Evolutionary conservation across 2,888 invertebrate genomes (phyloP).

Genomic region (Acanthosepion esculentum): DNA sequence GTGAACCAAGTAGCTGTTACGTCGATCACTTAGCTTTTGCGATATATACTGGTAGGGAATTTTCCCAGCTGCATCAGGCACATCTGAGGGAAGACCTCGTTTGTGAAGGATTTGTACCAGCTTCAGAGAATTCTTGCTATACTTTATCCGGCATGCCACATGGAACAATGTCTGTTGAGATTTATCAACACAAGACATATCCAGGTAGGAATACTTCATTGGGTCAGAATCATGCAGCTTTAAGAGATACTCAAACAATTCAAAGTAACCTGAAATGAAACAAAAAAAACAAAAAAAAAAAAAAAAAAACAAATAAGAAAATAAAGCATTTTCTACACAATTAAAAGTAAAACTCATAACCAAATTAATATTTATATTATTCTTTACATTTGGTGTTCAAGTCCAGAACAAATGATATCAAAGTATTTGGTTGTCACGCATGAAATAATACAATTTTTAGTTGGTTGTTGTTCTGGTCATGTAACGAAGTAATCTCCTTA

Average conservation of each 20-base stretch:
- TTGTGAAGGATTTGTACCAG: slow-evolving; percentile 60
- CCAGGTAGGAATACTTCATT: slow-evolving; percentile 55
- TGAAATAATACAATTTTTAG: no score
- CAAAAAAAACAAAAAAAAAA: not conserved
- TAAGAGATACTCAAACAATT: slow-evolving; percentile 60
- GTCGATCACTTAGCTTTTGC: slow-evolving; percentile 58
- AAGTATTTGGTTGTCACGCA: no score
- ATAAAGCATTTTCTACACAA: not conserved
- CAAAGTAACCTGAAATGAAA: slow-evolving; percentile 54
- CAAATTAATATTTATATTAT: no score
- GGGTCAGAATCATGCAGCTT: slow-evolving; percentile 56
- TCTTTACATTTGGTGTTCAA: no score
- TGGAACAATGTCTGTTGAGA: slow-evolving; percentile 59
- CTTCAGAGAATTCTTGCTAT: slow-evolving; percentile 54
- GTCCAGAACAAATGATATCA: no score
- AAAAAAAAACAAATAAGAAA: not conserved
- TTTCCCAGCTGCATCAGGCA: slow-evolving; percentile 60
- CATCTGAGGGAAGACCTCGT: slow-evolving; percentile 56
- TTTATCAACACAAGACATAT: slow-evolving; percentile 55
- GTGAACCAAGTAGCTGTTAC: slow-evolving; percentile 55
- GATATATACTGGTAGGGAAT: slow-evolving; percentile 61
- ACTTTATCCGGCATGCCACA: slow-evolving; percentile 56
- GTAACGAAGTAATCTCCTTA: no score
- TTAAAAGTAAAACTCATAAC: not conserved
- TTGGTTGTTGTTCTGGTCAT: no score